Evolutionary conservation across 2,888 invertebrate genomes (phyloP).

Genomic region (Polymixis flavicincta): DNA sequence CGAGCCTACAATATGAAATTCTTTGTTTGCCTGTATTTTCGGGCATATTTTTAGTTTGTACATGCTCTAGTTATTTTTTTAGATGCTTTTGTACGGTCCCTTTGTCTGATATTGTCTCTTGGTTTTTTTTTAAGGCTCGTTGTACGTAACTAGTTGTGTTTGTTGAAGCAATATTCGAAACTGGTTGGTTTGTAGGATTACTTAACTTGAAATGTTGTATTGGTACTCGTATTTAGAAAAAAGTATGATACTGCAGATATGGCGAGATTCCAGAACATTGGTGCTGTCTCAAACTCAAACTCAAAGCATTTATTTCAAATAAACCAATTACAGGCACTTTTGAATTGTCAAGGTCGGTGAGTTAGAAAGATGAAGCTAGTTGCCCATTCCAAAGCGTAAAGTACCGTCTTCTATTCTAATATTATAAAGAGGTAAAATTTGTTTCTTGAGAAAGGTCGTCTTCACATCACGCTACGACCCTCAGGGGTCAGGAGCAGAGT

Average conservation of each 20-base stretch:
- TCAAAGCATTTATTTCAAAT: no score
- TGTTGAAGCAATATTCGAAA: neutral
- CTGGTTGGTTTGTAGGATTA: neutral
- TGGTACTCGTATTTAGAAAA: neutral
- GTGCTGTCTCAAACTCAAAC: no score
- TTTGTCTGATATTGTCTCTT: conserved; percentile 48
- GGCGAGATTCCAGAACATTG: neutral
- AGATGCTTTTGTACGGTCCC: conserved; percentile 18
- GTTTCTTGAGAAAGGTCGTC: no score
- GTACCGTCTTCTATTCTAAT: no score
- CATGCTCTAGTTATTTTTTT: conserved; percentile 58
- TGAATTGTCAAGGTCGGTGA: no score
- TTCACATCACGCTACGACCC: no score
- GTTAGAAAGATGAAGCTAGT: no score
- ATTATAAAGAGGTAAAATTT: no score
- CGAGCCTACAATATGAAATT: conserved; percentile 65
- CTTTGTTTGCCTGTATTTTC: conserved; percentile 53
- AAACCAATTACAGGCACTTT: no score
- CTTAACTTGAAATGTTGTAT: neutral
- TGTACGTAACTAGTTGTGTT: conserved; percentile 1
- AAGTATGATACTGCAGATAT: neutral
- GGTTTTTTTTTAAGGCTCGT: conserved; percentile 11
- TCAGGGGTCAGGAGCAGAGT: no score
- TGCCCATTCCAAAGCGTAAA: no score
- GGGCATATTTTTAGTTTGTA: conserved; percentile 46